A percentile compares a stretch with the other conserved stretches of the same genome.
phyloP scores from a whole-genome alignment of 2,888 invertebrate genomes.

The Cephalotes varians region DNA sequence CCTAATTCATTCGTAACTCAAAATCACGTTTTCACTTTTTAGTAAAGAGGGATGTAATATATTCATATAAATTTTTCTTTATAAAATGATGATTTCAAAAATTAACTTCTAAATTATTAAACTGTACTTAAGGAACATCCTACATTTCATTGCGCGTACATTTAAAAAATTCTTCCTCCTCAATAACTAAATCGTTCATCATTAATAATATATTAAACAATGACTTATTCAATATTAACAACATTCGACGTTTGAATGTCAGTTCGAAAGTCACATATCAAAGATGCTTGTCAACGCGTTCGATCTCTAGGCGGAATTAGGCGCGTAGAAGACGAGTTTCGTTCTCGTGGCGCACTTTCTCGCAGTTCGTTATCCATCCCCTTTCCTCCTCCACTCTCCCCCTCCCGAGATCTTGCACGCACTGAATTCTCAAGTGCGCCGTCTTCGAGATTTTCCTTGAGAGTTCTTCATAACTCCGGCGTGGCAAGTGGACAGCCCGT shows the following conservation, averaged over 20 bases:
- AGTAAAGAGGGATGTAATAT: no score
- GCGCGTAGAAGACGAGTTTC: conserved; percentile 26
- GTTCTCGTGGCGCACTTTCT: conserved; percentile 37
- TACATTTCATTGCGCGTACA: background rate
- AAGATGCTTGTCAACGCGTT: conserved; percentile 20
- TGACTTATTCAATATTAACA: conserved; percentile 26
- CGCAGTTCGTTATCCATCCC: conserved; percentile 29
- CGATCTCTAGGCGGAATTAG: conserved; percentile 21
- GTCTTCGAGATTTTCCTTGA: conserved; percentile 51
- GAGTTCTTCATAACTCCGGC: conserved; percentile 53
- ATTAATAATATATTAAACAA: background rate
- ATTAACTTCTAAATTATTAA: background rate
- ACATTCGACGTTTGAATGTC: conserved; percentile 17
- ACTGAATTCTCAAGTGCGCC: conserved; percentile 51
- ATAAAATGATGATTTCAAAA: background rate
- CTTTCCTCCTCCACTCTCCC: background rate
- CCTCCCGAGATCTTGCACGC: conserved; percentile 15
- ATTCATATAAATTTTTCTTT: background rate
- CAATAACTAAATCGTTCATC: conserved; percentile 12
- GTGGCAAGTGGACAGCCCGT: conserved; percentile 52
- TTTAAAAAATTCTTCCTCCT: background rate
- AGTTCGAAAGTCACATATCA: conserved; percentile 32
- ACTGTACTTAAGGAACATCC: background rate
- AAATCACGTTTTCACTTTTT: no score
- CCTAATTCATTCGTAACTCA: no score